Base-by-base conservation (phyloP, 1,140 invertebrate genomes). In the Temnothorax longispinosus region DNA sequence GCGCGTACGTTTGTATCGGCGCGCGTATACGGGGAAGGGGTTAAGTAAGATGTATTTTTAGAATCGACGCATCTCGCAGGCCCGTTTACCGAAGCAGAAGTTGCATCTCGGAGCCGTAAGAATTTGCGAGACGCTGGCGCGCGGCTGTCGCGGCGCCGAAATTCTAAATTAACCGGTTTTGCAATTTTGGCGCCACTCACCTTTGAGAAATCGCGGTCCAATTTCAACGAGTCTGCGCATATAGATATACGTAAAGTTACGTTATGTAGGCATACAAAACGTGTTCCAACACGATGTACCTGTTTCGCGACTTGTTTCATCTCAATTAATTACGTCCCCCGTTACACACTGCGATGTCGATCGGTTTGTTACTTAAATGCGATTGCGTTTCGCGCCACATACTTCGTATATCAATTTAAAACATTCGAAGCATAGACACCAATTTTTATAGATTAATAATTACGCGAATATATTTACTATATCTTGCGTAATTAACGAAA, bases 91-190 rank as follows among this genome's bases (percentile, higher is more conserved):
- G n/a, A 76, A 32, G 10, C 80, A 74, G 69, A 50, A 75, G 56
- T 18, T 75, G 80, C n/a, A 60, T 38, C 27, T 27, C 69, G 54
- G 41, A 44, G 38, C 32, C 18, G 32, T 21, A 52, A 65, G 10
- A 65, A 65, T 65, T 38, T 60, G 41, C 38, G 80, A 41, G 27
- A 47, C 21, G 65, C n/a, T 38, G 65, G 10, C 52, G 15, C 0
- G 3, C 50, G 2, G 38, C 54, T 60, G n/a, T 50, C 21, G 7
- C n/a, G 27, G 52, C 71, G n/a, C 44, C 71, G 71, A 81, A 65
- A 80, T 78, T 87, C 89, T 82, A 86, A 89, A 77, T 89, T 89
- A 78, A 74, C 41, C 88, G 72, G 78, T 89, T 89, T 82, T 44
- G 85, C 58, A 87, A 89, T 90, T 87, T 89, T 82, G 77, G 88